Evolutionary conservation across 2,888 invertebrate species (phyloP).

Genomic region (Lasioglossum marginatum): DNA sequence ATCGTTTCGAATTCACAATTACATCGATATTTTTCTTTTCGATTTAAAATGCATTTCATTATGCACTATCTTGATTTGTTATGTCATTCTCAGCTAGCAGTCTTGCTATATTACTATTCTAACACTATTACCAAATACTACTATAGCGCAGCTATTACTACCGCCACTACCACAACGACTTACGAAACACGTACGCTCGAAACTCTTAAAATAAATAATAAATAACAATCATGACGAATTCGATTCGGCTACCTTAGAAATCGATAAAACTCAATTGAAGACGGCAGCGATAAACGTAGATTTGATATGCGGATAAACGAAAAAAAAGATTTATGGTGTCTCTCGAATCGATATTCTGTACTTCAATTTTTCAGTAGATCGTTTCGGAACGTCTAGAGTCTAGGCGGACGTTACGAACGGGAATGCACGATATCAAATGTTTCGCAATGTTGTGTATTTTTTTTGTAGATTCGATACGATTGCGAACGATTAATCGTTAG

Average conservation of each 20-base stretch:
- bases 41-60: background rate
- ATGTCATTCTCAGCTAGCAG: background rate
- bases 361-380: slow-evolving; percentile 41
- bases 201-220: slow-evolving; percentile 5
- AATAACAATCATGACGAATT: background rate
- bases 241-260: background rate
- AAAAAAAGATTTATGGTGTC: slow-evolving; percentile 27
- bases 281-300: background rate
- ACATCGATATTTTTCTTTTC: background rate
- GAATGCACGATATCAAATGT: slow-evolving; percentile 4
- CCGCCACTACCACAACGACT: background rate
- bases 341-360: slow-evolving; percentile 39
- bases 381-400: slow-evolving; percentile 33
- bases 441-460: slow-evolving; percentile 4
- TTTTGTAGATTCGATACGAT: background rate
- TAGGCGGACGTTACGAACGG: slow-evolving; percentile 10
- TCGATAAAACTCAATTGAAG: background rate
- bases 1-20: background rate
- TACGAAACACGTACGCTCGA: background rate
- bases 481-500: background rate
- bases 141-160: background rate
- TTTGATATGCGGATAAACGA: background rate
- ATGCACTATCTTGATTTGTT: background rate
- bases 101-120: background rate
- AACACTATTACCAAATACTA: background rate